phyloP scores from a whole-genome alignment of 2,113 vertebrate genomes.

The Cettia cetti region DNA sequence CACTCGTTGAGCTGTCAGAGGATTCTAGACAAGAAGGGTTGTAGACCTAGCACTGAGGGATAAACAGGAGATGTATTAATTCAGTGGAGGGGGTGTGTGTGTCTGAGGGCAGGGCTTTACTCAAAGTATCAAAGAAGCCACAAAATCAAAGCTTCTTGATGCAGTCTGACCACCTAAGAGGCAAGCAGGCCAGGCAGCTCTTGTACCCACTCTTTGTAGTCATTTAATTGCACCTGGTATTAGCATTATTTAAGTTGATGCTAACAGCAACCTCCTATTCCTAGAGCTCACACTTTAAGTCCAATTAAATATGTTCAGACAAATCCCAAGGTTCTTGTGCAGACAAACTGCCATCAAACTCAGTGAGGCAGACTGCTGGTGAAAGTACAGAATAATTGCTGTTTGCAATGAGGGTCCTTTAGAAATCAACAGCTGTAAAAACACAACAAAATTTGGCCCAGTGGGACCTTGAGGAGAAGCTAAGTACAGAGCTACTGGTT shows the following conservation, averaged over 20 bases:
- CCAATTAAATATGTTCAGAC: conserved; percentile 24
- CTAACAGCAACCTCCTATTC: conserved; percentile 6
- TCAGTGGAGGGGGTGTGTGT: neutral
- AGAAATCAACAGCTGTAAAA: neutral
- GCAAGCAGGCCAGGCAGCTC: neutral
- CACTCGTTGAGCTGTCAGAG: conserved; percentile 16
- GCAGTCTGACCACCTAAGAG: conserved; percentile 35
- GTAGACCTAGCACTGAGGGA: neutral
- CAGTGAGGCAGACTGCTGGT: neutral
- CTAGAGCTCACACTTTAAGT: neutral
- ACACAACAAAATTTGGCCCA: neutral
- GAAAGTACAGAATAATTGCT: neutral
- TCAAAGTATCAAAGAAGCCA: conserved; percentile 55
- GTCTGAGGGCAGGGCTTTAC: conserved; percentile 18
- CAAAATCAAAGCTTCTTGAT: conserved; percentile 28
- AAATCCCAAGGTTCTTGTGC: neutral
- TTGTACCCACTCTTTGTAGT: neutral
- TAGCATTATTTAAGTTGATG: neutral
- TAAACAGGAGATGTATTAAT: conserved; percentile 36
- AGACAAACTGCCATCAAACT: neutral
- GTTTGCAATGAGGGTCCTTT: neutral
- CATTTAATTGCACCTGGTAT: neutral
- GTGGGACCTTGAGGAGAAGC: neutral
- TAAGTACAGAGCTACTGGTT: neutral
- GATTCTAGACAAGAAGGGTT: neutral